A percentile compares a stretch with the other conserved stretches of the same genome.
Conservation (phyloP, 2,888 invertebrate genomes). For the Acanthosepion esculentum region DNA sequence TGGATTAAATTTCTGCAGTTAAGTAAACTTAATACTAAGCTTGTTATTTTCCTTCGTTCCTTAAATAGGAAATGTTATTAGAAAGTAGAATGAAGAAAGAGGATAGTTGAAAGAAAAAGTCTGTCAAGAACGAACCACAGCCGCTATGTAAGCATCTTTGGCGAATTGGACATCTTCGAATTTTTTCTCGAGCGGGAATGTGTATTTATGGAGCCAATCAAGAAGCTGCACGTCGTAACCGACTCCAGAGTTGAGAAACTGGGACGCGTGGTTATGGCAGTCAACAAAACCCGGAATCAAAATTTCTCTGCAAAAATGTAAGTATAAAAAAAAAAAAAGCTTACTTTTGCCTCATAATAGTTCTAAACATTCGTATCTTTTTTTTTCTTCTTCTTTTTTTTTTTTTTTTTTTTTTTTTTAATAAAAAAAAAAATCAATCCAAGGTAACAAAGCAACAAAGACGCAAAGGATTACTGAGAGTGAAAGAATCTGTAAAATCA, state of each 20-base stretch:
- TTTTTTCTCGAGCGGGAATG: slow-evolving; percentile 87
- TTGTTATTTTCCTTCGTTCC: too few species aligned
- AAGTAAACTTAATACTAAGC: too few species aligned
- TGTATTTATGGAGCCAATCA: slow-evolving; percentile 89
- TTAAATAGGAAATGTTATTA: background rate
- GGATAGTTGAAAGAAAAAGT: slow-evolving; percentile 66
- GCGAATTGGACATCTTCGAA: slow-evolving; percentile 84
- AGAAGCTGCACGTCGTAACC: slow-evolving; percentile 86
- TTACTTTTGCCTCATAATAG: too few species aligned
- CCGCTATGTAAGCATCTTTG: slow-evolving; percentile 82
- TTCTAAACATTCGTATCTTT: too few species aligned
- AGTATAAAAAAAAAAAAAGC: too few species aligned
- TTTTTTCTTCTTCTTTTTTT: too few species aligned
- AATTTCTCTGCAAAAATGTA: slow-evolving; percentile 76
- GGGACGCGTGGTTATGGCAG: slow-evolving; percentile 92
- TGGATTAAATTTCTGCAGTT: too few species aligned
- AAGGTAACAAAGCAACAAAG: too few species aligned
- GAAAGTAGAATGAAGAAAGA: background rate
- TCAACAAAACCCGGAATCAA: slow-evolving; percentile 91
- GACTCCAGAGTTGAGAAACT: slow-evolving; percentile 88
- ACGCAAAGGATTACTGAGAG: too few species aligned
- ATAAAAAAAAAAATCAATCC: too few species aligned
- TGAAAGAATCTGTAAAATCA: too few species aligned
- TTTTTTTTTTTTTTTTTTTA: too few species aligned
- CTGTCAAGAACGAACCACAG: slow-evolving; percentile 82